These are phyloP conservation scores for Micrasema longulum DNA, from an alignment of 1,140 invertebrate genomes.

Conservation along the genomic window DNA sequence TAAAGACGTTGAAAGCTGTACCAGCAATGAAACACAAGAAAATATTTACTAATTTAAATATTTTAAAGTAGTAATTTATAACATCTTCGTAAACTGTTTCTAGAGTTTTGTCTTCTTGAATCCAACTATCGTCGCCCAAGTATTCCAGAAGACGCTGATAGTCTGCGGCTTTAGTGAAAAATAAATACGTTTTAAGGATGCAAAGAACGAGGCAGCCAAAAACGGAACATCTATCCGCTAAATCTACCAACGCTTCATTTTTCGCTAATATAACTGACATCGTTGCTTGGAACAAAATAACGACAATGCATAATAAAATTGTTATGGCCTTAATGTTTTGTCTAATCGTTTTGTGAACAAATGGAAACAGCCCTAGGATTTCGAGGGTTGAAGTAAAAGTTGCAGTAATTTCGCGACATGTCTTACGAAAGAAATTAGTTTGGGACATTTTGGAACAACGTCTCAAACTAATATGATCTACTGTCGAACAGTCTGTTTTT, in stretches of 20 bases:
- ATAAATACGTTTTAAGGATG: slow-evolving; percentile 5
- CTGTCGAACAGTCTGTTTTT: neutral
- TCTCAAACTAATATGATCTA: neutral
- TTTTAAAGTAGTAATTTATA: neutral
- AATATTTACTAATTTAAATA: slow-evolving; percentile 1
- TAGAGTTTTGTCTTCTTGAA: neutral
- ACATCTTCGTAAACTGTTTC: neutral
- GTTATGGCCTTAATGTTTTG: neutral
- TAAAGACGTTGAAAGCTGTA: neutral
- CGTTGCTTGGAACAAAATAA: neutral
- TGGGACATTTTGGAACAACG: slow-evolving; percentile 2
- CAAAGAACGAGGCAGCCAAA: slow-evolving; percentile 1
- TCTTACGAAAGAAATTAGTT: neutral
- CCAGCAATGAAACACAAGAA: neutral
- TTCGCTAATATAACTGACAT: neutral
- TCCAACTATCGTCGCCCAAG: slow-evolving; percentile 1
- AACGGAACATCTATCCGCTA: slow-evolving; percentile 4
- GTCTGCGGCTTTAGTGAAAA: neutral
- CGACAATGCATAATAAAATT: neutral
- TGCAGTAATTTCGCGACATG: neutral
- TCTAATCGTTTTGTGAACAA: neutral
- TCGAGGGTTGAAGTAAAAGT: neutral
- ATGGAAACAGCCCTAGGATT: slow-evolving; percentile 13
- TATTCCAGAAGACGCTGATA: neutral
- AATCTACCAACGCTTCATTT: slow-evolving; percentile 6